phyloP scores from a whole-genome alignment of 2,113 vertebrate genomes.

The Lasiurus borealis region DNA sequence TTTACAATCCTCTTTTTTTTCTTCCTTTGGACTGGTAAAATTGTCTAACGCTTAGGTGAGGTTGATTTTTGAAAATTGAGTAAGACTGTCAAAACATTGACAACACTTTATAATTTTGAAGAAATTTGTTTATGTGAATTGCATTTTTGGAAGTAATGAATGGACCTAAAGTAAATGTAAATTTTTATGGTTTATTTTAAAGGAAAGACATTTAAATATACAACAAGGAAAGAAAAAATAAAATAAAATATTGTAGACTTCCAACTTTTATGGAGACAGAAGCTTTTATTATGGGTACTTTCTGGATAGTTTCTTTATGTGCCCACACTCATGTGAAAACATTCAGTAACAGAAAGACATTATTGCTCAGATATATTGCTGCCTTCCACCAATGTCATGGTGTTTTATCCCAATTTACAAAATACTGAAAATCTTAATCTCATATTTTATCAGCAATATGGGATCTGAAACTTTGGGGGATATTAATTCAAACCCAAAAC shows the following conservation, averaged over 20 bases:
- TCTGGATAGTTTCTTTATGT: neutral
- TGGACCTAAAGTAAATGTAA: conserved; percentile 26
- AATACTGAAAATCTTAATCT: conserved; percentile 15
- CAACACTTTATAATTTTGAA: neutral
- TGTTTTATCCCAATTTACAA: conserved; percentile 4
- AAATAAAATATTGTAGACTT: conserved; percentile 18
- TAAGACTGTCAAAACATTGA: conserved; percentile 50
- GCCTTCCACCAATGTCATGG: neutral
- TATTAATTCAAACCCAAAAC: conserved; percentile 15
- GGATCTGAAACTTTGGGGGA: conserved; percentile 7
- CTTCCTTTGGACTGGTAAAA: neutral
- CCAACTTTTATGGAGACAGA: neutral
- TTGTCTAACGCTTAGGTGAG: conserved; percentile 3
- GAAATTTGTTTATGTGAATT: conserved; percentile 27
- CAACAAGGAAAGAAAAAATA: neutral
- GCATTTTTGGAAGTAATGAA: conserved; percentile 55
- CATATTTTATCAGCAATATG: neutral
- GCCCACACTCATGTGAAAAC: neutral
- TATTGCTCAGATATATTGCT: neutral
- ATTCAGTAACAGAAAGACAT: neutral
- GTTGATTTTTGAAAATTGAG: neutral
- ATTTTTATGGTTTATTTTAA: neutral
- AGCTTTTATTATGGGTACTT: neutral
- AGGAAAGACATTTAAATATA: neutral
- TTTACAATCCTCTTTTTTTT: neutral